Evolutionary conservation across 2,888 invertebrate species (phyloP).

Genomic region (Didymodactylos carnosus): DNA sequence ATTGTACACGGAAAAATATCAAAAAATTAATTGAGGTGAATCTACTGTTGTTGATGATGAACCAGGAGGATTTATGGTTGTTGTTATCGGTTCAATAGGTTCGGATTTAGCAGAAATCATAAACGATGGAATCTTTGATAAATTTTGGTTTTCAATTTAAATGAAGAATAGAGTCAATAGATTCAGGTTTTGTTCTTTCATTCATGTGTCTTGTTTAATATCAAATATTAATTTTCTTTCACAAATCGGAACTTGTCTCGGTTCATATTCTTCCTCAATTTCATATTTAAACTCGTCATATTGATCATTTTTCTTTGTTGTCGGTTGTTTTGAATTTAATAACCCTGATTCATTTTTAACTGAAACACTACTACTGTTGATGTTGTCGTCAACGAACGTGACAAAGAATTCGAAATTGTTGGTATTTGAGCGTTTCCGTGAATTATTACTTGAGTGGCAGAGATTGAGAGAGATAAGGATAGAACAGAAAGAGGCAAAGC

Average conservation of each 20-base stretch:
- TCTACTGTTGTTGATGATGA: no score
- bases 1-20: no score
- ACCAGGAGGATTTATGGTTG: no score
- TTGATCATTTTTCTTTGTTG: background rate
- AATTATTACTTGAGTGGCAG: background rate
- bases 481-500: no score
- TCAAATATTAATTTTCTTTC: background rate
- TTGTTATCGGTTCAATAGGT: background rate
- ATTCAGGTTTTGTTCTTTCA: background rate
- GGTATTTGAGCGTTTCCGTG: background rate
- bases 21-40: no score
- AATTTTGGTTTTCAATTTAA: background rate
- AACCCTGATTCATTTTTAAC: background rate
- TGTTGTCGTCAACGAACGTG: background rate
- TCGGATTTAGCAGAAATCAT: background rate
- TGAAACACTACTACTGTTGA: no score
- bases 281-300: background rate
- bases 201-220: background rate
- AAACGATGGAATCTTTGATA: background rate
- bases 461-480: no score
- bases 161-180: background rate
- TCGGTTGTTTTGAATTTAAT: background rate
- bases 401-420: background rate
- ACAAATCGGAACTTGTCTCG: background rate
- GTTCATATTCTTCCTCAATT: background rate